Evolutionary conservation across 1,140 invertebrate species (phyloP), one percentile per base, ranked within the genome.

Genomic region (Druon quercuslanigerum): DNA sequence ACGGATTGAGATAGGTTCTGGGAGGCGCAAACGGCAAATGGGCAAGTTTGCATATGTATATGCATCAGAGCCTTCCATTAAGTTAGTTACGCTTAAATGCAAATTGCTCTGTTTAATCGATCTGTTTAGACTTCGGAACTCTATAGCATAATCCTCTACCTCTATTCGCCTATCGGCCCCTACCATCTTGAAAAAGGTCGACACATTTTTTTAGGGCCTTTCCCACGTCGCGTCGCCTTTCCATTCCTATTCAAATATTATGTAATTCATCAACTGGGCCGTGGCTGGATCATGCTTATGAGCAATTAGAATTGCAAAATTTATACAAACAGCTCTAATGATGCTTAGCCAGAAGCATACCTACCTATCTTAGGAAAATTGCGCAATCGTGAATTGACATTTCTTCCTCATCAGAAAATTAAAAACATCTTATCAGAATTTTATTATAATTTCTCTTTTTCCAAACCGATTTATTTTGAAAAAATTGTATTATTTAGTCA

Each of bases 51-150:
- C 85, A 90, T 90, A 84, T 80, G 52, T 76, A 85, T 82, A 86
- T 89, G 84, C 87, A 87, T 87, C 82, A 83, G 84, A 80, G 79
- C 72, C 70, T 81, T 57, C 84, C 83, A 87, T 88, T 86, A 89
- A 89, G 87, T 89, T 90, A 90, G 88, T 90, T 90, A 90, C 88
- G 88, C 89, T 90, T 90, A 90, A 89, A 90, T 90, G 89, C 87
- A 90, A 90, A 90, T 90, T 85, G 84, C 86, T 83, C 80, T 81
- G 80, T 75, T 86, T 88, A 88, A 88, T 88, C 86, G 83, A 87
- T 87, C 83, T 78, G 77, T 85, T 87, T 86, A 79, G 79, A 84
- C 79, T 74, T 80, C 57, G 83, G 25, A 50, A 77, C 66, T 77
- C 72, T 76, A 74, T 78, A 78, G 81, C 74, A 83, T 86, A 86